Evolutionary conservation across 2,797 vertebrate genomes (phyloP).

Genomic region (Scleropages formosus): DNA sequence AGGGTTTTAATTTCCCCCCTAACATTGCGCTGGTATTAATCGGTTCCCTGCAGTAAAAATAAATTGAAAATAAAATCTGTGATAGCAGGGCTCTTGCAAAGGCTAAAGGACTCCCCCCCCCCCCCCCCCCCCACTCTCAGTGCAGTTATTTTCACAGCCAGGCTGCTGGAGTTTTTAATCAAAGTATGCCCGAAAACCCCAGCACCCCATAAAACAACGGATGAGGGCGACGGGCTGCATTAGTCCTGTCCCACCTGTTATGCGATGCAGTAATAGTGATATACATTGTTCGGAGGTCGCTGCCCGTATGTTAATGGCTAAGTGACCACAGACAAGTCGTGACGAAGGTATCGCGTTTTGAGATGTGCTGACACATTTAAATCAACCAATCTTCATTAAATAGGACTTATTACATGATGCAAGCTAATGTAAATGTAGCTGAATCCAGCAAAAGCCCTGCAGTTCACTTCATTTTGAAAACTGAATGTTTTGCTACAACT

Average conservation of each 20-base stretch:
- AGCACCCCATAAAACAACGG: neutral
- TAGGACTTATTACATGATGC: too few relatives aligned
- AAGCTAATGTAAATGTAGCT: too few relatives aligned
- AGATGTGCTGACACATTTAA: too few relatives aligned
- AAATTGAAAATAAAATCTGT: slow-evolving; percentile 43
- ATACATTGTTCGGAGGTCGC: neutral
- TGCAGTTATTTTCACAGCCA: neutral
- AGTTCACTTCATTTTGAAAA: too few relatives aligned
- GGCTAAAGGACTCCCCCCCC: slow-evolving; percentile 26
- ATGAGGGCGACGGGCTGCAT: neutral
- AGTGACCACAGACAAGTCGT: neutral
- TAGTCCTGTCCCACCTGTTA: neutral
- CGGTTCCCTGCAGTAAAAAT: slow-evolving; percentile 34
- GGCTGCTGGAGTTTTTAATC: slow-evolving; percentile 35
- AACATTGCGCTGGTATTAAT: slow-evolving; percentile 27
- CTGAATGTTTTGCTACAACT: too few relatives aligned
- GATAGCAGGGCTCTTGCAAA: slow-evolving; percentile 31
- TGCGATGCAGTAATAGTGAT: neutral
- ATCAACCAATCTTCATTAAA: too few relatives aligned
- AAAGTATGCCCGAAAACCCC: neutral
- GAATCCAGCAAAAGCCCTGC: too few relatives aligned
- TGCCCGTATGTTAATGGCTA: neutral
- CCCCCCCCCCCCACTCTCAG: neutral
- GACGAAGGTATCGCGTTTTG: too few relatives aligned
- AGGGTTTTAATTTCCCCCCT: slow-evolving; percentile 49